Base-by-base conservation (phyloP, 2,797 vertebrate species). In the Pantherophis vulpinus region DNA sequence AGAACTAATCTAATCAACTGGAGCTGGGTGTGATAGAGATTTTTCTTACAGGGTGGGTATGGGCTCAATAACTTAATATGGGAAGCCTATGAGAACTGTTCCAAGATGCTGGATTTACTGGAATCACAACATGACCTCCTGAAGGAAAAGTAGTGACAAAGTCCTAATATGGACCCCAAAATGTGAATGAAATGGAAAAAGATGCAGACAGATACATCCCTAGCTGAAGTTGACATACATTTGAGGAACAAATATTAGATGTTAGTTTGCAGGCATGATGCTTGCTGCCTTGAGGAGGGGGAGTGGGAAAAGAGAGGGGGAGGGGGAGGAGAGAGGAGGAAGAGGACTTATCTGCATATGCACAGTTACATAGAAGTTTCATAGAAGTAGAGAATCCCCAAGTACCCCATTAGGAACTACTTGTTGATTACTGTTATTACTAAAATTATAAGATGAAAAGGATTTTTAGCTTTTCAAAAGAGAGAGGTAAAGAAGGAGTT, bases 401-500 rank as follows among this genome's bases (percentile, higher is more conserved):
- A 74, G 32, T 4, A 37, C 70, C 16, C 70, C n/a, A 37, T 74
- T 37, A 16, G 16, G 70, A 74, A 32, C 32, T 74, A 74, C 2
- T 32, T 74, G 14, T 74, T 74, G 16, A 74, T 37, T 74, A 66
- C 20, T 91, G 90, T 94, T 93, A 97, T 95, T 94, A 94, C 88
- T 90, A 95, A 54, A 83, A 97, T 94, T 95, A 32, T 58, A 93
- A 95, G 55, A 91, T 95, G 95, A 97, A 96, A 96, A 96, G 93
- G 70, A 74, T 66, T 94, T 95, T 12, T 18, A 91, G 91, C 66
- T 95, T 32, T 7, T 16, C n/a, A 61, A 86, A 79, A 42, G 91
- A 9, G 61, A 27, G 18, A 32, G 27, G 4, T 11, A 47, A 89
- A 59, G 32, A 29, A 23, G 7, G 4, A 0, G 6, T 37, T 37